Conservation (phyloP, 2,797 vertebrate genomes). For the Psittacula derbiana region DNA sequence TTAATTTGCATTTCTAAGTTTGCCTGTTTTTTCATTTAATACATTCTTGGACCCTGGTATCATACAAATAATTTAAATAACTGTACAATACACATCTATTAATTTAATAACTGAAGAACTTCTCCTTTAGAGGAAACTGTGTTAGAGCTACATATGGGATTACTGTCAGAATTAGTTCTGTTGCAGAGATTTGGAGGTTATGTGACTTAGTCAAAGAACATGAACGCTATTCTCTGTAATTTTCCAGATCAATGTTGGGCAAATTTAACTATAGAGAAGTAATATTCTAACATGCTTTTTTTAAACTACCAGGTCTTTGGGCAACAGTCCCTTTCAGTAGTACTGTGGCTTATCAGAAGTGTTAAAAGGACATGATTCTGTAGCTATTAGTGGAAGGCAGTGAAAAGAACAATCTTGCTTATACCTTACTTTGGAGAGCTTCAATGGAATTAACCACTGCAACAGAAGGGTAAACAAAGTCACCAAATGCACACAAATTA, state of each 20-base stretch:
- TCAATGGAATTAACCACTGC: not conserved
- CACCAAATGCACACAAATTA: not conserved
- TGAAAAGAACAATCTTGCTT: not conserved
- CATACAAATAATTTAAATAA: not conserved
- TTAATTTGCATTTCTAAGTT: not conserved
- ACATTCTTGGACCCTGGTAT: not conserved
- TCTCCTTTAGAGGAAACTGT: not conserved
- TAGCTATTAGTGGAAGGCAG: not conserved
- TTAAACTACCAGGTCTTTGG: not conserved
- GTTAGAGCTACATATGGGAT: not conserved
- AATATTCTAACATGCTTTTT: not conserved
- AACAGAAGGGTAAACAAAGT: not conserved
- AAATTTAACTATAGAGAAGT: not conserved
- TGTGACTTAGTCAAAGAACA: not conserved
- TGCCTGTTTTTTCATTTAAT: not conserved
- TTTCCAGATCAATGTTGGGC: not conserved
- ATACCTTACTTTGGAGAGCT: not conserved
- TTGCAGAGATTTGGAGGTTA: not conserved
- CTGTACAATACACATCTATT: not conserved
- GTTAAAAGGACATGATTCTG: not conserved
- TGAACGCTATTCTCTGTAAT: not conserved
- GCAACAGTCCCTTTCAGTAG: not conserved
- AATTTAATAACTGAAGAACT: not conserved
- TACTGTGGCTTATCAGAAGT: not conserved
- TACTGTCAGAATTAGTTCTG: not conserved